phyloP scores from a whole-genome alignment of 2,888 invertebrate genomes.

The Ichneumoninae sp. region DNA sequence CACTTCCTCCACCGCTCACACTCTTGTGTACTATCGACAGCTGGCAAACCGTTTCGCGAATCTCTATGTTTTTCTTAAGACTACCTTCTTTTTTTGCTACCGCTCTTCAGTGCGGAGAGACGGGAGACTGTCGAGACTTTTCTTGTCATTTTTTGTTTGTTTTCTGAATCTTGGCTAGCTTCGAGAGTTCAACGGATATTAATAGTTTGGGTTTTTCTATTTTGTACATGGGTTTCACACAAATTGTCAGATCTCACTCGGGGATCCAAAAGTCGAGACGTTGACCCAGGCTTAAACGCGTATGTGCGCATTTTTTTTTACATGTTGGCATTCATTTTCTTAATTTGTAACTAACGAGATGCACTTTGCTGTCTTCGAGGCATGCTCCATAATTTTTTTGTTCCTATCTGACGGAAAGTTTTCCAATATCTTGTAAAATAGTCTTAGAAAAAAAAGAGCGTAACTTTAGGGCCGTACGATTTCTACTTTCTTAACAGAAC shows the following conservation, averaged over 20 bases:
- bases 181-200: not conserved
- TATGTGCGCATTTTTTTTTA: too few relatives aligned
- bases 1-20: constrained; percentile 29
- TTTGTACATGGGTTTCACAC: not conserved
- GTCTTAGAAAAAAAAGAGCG: too few relatives aligned
- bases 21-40: constrained; percentile 19
- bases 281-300: too few relatives aligned
- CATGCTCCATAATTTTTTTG: too few relatives aligned
- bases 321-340: too few relatives aligned
- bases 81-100: not conserved
- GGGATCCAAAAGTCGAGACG: too few relatives aligned
- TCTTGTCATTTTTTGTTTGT: not conserved
- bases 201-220: not conserved
- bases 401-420: too few relatives aligned
- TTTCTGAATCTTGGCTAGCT: not conserved
- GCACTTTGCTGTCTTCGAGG: too few relatives aligned
- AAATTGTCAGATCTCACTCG: not conserved
- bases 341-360: too few relatives aligned
- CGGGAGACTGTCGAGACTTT: constrained; percentile 38
- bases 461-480: too few relatives aligned
- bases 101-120: not conserved
- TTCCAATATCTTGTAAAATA: too few relatives aligned
- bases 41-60: constrained; percentile 42
- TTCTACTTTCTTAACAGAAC: too few relatives aligned
- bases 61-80: constrained; percentile 46